phyloP scores from a whole-genome alignment of 2,888 invertebrate species.

The Scaptomyza cyrtandrae region DNA sequence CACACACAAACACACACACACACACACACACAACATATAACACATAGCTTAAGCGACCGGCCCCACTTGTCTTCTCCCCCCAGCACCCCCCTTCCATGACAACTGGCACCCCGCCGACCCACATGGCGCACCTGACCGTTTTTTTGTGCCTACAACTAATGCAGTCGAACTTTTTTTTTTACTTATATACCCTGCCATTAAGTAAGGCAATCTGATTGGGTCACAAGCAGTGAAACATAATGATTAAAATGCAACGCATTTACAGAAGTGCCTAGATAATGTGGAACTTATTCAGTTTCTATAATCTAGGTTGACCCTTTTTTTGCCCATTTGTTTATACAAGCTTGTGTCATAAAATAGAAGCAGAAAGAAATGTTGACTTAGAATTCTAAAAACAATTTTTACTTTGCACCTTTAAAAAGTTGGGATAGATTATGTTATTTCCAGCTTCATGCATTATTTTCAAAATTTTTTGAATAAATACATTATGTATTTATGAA shows the following conservation, averaged over 20 bases:
- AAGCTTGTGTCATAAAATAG: no score
- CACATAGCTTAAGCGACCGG: conserved; percentile 39
- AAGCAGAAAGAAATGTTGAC: no score
- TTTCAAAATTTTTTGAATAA: no score
- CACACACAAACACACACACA: conserved; percentile 43
- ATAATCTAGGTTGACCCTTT: no score
- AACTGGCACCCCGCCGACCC: conserved; percentile 5
- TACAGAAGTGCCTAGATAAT: background rate
- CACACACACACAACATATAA: conserved; percentile 12
- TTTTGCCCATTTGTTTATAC: no score
- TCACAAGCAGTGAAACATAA: background rate
- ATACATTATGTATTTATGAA: no score
- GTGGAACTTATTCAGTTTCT: background rate
- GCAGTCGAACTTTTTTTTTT: conserved; percentile 25
- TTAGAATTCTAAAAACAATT: no score
- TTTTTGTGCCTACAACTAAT: conserved; percentile 43
- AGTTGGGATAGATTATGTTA: no score
- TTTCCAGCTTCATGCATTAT: no score
- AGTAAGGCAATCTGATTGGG: background rate
- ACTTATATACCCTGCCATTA: conserved; percentile 30
- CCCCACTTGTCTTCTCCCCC: conserved; percentile 14
- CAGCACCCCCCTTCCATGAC: background rate
- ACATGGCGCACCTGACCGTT: conserved; percentile 47
- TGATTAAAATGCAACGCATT: background rate
- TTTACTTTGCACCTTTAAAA: no score